Evolutionary conservation across 2,888 invertebrate species (phyloP), one percentile per base, ranked within the genome.

Genomic region (Osmoderma eremita): DNA sequence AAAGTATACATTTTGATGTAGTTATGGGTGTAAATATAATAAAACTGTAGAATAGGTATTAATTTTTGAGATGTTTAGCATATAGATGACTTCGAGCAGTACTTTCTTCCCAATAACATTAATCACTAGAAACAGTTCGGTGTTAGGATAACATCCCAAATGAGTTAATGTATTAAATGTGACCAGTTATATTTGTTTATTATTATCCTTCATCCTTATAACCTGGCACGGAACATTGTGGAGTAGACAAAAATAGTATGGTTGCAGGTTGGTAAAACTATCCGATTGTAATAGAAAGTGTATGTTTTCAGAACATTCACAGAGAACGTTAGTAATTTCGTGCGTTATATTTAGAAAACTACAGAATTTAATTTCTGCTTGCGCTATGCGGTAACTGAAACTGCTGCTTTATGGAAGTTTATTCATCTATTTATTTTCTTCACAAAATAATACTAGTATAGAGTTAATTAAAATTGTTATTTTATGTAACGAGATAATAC

Each of bases 211-310:
- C 61, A 38, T 62, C 42, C 63, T 67, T 67, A 67, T 67, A 62
- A 67, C 67, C 67, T 67, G 67, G 67, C 67, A 63, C 61, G 63
- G 61, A 63, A 62, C 63, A 67, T 67, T 63, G 67, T 67, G 30
- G 17, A 18, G 63, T 36, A 53, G 48, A 58, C 62, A 39, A 62
- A 67, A 67, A 67, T 67, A 67, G 67, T 63, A 61, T 42, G 67
- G 51, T 30, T 67, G 67, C 67, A 67, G 67, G 62, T 67, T 65
- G 63, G 67, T 56, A 67, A 67, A 58, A 67, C 54, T 67, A 67
- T 63, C 62, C 54, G 62, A 36, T 54, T 67, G 51, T 67, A 45
- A 67, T 67, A 38, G 62, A 49, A 61, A 67, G 67, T 54, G 62
- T 45, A 45, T 42, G 67, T 67, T 53, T 62, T 65, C 58, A 30